These are phyloP conservation scores for Linnaemya tessellans DNA, from an alignment of 2,888 invertebrate species.

Conservation along the genomic window DNA sequence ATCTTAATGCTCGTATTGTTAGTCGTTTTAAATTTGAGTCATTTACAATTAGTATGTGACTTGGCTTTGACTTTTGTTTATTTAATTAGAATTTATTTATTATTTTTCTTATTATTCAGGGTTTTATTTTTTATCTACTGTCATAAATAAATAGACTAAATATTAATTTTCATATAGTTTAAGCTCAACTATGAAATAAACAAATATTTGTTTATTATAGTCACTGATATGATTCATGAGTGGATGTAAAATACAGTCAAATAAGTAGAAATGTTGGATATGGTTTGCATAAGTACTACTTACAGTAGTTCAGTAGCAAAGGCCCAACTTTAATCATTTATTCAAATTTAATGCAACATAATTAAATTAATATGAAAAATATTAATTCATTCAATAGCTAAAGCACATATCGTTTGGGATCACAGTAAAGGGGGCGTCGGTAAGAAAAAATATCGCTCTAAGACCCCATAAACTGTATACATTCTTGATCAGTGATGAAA, in stretches of 20 bases:
- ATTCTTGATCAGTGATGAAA: too few species aligned
- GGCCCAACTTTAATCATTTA: too few species aligned
- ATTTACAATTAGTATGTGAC: slow-evolving; percentile 63
- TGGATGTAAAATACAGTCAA: neutral
- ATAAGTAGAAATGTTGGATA: neutral
- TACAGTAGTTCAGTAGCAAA: too few species aligned
- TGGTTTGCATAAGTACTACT: too few species aligned
- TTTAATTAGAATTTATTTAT: slow-evolving; percentile 72
- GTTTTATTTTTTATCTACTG: slow-evolving; percentile 55
- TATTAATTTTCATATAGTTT: slow-evolving; percentile 47
- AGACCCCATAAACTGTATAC: too few species aligned
- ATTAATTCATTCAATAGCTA: too few species aligned
- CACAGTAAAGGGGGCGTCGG: too few species aligned
- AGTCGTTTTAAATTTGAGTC: slow-evolving; percentile 66
- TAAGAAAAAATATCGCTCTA: too few species aligned
- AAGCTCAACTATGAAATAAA: slow-evolving; percentile 23
- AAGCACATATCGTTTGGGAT: too few species aligned
- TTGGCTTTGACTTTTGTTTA: slow-evolving; percentile 70
- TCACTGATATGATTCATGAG: slow-evolving; percentile 19
- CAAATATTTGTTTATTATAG: slow-evolving; percentile 36
- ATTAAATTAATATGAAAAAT: too few species aligned
- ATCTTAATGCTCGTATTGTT: slow-evolving; percentile 4
- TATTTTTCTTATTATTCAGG: slow-evolving; percentile 61
- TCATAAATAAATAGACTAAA: slow-evolving; percentile 50
- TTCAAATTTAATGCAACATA: too few species aligned